These are phyloP conservation scores for Patella ulyssiponensis DNA, from an alignment of 2,888 invertebrate species.

Conservation along the genomic window DNA sequence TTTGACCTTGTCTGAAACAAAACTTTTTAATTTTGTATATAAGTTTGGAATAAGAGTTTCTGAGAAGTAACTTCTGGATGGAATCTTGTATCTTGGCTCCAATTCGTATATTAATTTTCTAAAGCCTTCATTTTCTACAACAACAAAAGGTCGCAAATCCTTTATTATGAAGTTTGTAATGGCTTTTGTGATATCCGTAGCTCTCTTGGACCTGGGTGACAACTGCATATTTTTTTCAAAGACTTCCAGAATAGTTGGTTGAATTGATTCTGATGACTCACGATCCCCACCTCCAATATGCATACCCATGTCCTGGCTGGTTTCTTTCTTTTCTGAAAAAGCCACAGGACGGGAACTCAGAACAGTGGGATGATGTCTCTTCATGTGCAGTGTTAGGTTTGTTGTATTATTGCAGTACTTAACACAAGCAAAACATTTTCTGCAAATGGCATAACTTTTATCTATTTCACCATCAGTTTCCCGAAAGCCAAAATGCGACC, in stretches of 20 bases:
- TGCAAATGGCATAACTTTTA: constrained; percentile 20
- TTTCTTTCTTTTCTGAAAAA: no score
- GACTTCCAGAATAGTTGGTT: no score
- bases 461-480: constrained; percentile 8
- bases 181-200: no score
- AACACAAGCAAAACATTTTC: constrained; percentile 14
- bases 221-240: no score
- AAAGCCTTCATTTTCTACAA: constrained; percentile 28
- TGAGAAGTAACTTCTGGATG: constrained; percentile 22
- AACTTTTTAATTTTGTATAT: background rate
- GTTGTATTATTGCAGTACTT: constrained; percentile 27
- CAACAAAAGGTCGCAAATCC: background rate
- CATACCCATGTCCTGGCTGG: background rate
- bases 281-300: background rate
- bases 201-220: no score
- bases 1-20: constrained; percentile 16
- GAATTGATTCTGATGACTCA: background rate
- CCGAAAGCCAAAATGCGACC: constrained; percentile 20
- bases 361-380: constrained; percentile 4
- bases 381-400: constrained; percentile 20
- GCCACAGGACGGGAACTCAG: no score
- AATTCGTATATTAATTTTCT: constrained; percentile 17
- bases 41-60: constrained; percentile 7
- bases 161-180: no score
- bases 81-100: constrained; percentile 26